These are phyloP conservation scores for Avahi laniger DNA, from an alignment of 2,797 vertebrate species.

Conservation along the genomic window DNA sequence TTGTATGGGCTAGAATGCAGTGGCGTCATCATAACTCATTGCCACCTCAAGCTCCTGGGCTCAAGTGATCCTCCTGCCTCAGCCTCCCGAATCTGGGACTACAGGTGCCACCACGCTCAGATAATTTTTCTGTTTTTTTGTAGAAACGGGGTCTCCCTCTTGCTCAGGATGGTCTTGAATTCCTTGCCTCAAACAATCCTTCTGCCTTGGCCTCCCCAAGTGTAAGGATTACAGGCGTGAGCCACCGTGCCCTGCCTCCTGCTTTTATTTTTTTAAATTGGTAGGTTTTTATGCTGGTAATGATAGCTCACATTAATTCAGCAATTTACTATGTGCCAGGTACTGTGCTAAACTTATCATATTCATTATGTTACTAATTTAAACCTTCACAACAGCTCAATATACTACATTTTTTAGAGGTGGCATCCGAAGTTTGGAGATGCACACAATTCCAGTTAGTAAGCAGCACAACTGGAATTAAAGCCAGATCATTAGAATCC, in stretches of 20 bases:
- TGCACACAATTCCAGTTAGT: neutral
- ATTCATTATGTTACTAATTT: neutral
- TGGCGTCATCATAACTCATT: neutral
- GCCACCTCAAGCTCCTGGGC: neutral
- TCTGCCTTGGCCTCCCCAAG: neutral
- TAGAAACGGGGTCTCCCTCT: neutral
- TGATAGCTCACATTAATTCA: neutral
- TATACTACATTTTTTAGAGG: neutral
- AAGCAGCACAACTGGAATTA: neutral
- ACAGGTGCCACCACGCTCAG: neutral
- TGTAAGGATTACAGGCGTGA: neutral
- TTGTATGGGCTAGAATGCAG: neutral
- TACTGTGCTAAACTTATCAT: neutral
- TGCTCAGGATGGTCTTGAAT: neutral
- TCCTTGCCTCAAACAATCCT: neutral
- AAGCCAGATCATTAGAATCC: neutral
- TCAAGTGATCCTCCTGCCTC: neutral
- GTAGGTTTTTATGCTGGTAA: neutral
- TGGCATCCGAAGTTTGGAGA: neutral
- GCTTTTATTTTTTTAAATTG: neutral
- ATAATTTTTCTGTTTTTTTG: neutral
- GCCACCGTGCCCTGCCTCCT: neutral
- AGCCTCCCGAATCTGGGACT: neutral
- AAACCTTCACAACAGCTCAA: neutral
- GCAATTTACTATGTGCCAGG: neutral